Evolutionary conservation across 2,113 vertebrate species (phyloP), one percentile per base, ranked within the genome.

Genomic region (Tragelaphus buxtoni): DNA sequence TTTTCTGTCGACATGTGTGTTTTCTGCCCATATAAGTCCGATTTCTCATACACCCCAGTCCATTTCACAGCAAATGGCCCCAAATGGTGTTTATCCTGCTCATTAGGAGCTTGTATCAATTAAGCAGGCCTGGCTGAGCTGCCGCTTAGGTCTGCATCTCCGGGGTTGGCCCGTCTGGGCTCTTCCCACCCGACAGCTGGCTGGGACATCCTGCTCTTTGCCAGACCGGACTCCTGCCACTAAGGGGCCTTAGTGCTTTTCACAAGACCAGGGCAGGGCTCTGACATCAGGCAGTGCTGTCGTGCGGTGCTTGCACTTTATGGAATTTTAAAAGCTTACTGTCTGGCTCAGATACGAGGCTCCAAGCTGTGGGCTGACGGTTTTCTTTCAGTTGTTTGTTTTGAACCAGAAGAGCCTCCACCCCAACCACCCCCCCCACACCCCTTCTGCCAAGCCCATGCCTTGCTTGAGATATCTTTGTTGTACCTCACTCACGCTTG

Each of bases 51-150:
- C 14, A 76, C 9, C 42, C 35, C 35, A 85, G 94, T 72, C 82
- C 94, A 96, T 94, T 97, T 86, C 91, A 91, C 91, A 90, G 93
- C 94, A 91, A 94, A 97, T 97, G 82, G 91, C 63, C 95, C 86
- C 77, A 58, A 60, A 74, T 92, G 79, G 49, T 95, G 86, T 96
- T 98, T 97, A 93, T 87, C 93, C 88, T 95, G 60, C 79, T 97
- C 91, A 53, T 96, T 94, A 86, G 86, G 86, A 91, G 65, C 30
- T 35, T 55, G 11, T 91, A 61, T 95, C 94, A 92, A 65, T 93
- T 88, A 95, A 65, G 45, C 39, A 79, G 95, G 63, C 91, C 88
- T 93, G 93, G 94, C 45, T 17, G 47, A 90, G 58, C 81, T 39
- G 72, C 90, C 26, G 10, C 63, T 35, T 81, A 51, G 91, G 63